Conservation (phyloP, 2,888 invertebrate genomes). For the Epirrhoe tristata region DNA sequence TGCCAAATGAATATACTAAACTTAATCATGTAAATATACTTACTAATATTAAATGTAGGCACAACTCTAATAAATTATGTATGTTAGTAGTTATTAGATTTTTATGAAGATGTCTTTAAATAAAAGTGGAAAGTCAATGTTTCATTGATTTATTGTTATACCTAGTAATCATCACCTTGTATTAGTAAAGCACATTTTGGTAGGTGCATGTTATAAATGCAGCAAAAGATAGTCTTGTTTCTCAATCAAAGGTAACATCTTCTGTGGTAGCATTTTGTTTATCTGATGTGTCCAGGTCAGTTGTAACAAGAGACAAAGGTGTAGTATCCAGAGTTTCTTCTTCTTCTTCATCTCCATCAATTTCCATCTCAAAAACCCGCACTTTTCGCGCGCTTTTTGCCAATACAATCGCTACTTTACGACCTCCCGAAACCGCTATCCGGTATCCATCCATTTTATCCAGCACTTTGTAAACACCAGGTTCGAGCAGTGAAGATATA, state of each 20-base stretch:
- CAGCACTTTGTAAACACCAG: slow-evolving; percentile 84
- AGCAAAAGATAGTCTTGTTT: not conserved
- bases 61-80: not conserved
- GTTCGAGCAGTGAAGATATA: slow-evolving; percentile 81
- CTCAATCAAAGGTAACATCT: slow-evolving; percentile 51
- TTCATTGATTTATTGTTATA: not conserved
- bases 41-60: not conserved
- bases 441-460: slow-evolving; percentile 88
- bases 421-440: slow-evolving; percentile 93
- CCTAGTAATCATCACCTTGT: not conserved
- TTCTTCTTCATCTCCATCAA: slow-evolving; percentile 95
- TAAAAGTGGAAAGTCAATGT: not conserved
- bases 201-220: not conserved
- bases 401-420: slow-evolving; percentile 93
- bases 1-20: no score
- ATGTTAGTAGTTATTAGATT: not conserved
- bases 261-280: slow-evolving; percentile 54
- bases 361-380: slow-evolving; percentile 96
- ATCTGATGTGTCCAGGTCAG: slow-evolving; percentile 61
- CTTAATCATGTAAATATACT: not conserved
- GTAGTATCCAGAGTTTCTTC: slow-evolving; percentile 85
- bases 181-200: not conserved
- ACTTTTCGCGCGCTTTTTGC: slow-evolving; percentile 92
- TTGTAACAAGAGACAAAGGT: slow-evolving; percentile 67
- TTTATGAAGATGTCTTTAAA: not conserved